Evolutionary conservation across 2,888 invertebrate genomes (phyloP).

Genomic region (Xylocampa areola): DNA sequence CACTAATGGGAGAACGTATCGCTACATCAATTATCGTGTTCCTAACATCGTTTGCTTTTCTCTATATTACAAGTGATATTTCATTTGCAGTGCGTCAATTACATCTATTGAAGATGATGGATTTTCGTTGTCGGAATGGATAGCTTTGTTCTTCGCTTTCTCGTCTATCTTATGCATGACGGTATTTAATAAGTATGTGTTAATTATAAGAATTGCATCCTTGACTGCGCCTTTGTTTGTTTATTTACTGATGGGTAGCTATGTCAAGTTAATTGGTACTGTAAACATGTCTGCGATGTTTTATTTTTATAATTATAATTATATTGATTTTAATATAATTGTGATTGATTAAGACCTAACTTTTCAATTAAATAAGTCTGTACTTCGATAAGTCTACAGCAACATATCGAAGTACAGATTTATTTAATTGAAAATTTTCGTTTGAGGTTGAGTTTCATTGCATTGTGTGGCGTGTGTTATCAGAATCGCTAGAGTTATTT

Average conservation of each 20-base stretch:
- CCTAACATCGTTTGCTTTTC: constrained; percentile 61
- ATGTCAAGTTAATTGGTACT: constrained; percentile 4
- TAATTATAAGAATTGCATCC: constrained; percentile 21
- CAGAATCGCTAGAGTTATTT: constrained; percentile 25
- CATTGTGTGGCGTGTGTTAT: constrained; percentile 1
- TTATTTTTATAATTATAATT: constrained; percentile 13
- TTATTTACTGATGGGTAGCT: constrained; percentile 26
- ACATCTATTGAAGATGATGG: constrained; percentile 58
- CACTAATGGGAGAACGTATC: constrained; percentile 57
- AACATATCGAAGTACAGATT: no score
- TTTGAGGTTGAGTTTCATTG: constrained; percentile 4
- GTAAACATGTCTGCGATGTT: background rate
- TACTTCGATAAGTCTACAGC: no score
- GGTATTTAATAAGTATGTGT: constrained; percentile 20
- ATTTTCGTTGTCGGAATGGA: constrained; percentile 56
- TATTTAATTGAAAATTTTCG: no score
- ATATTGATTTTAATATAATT: constrained; percentile 1
- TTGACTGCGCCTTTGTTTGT: constrained; percentile 26
- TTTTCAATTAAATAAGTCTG: no score
- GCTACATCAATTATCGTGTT: constrained; percentile 66
- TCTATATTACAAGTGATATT: constrained; percentile 61
- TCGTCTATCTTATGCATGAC: constrained; percentile 44
- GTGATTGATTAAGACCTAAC: no score
- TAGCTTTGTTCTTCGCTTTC: constrained; percentile 56
- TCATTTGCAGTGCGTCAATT: constrained; percentile 62